Base-by-base conservation (phyloP, 2,113 vertebrate species). In the Mormoops blainvillei region DNA sequence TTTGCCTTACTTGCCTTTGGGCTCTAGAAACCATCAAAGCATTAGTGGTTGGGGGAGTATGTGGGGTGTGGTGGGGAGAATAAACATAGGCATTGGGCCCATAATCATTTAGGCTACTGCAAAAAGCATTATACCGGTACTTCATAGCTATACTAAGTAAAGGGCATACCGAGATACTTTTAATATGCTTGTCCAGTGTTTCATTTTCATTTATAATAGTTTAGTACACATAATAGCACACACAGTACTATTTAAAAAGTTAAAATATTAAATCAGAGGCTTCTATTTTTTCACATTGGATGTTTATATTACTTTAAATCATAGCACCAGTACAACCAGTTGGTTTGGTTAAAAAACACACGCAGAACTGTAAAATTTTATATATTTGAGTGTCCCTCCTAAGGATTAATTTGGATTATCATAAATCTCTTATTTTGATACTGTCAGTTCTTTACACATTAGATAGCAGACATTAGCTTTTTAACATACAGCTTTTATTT, bases 141-240 rank as follows among this genome's bases (percentile, higher is more conserved):
- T 80, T 82, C 13, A n/a, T 52, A 91, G 68, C 38, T 88, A 2
- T 83, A 61, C 43, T 61, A 90, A 89, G 56, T 43, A 89, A 52
- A 97, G 89, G 1, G 4, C 26, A 78, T 56, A 56, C 41, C 28
- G 24, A 92, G 33, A 20, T 74, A 67, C 20, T 56, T 78, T 73
- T 45, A 73, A 45, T 89, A 36, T 94, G 38, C 85, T 96, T 63
- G n/a, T 54, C 43, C 67, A 89, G 7, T 84, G 38, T 76, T 95
- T 94, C 31, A 33, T 84, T 94, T 89, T 94, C 43, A 68, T 94
- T 77, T 96, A 54, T 48, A 56, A 56, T 91, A 10, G 31, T 65
- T 94, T 87, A 92, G 13, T 74, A 26, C 15, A 52, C 48, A 36
- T 81, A 68, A 58, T 43, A 54, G 43, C 43, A 7, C 68, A 89